Evolutionary conservation across 2,797 vertebrate genomes (phyloP).

Genomic region (Rhinichthys osculus): DNA sequence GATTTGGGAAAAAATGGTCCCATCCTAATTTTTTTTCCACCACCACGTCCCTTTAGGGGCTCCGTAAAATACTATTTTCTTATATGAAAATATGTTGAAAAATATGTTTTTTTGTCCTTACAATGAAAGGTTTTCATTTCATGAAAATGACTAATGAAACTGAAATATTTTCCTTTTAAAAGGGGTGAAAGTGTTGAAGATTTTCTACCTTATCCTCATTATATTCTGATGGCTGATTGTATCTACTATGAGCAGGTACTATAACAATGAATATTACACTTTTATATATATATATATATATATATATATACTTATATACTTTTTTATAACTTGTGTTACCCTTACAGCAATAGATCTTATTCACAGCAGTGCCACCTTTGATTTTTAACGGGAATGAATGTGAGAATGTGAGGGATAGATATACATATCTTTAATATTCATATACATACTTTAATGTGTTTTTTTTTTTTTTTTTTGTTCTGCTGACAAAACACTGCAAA

Average conservation of each 20-base stretch:
- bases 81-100: neutral
- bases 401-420: no score
- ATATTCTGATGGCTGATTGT: conserved; percentile 95
- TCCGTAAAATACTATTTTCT: no score
- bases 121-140: neutral
- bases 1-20: no score
- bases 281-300: no score
- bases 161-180: conserved; percentile 35
- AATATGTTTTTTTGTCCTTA: neutral
- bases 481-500: no score
- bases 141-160: neutral
- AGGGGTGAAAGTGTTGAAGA: conserved; percentile 90
- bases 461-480: no score
- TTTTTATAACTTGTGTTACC: neutral
- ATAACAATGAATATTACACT: neutral
- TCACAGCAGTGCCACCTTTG: no score
- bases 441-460: no score
- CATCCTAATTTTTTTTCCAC: no score
- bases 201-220: conserved; percentile 85
- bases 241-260: conserved; percentile 97
- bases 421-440: no score
- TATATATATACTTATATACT: neutral
- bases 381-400: no score
- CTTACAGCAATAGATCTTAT: neutral
- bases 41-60: no score